Evolutionary conservation across 1,140 invertebrate genomes (phyloP).

Genomic region (Drosophila equinoxialis): DNA sequence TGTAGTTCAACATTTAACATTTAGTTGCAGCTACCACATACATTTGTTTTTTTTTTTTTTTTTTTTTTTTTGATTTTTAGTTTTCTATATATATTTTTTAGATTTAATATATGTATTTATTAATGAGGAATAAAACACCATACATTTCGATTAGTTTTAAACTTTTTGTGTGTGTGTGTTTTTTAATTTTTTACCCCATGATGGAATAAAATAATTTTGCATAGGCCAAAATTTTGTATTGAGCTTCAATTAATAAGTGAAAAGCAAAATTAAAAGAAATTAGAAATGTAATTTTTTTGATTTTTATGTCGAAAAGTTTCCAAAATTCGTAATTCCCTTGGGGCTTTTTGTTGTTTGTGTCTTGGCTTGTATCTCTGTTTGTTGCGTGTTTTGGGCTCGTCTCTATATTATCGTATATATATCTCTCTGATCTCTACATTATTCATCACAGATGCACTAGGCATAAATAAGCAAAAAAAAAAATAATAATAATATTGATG

Average conservation of each 20-base stretch:
- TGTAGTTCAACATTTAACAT: slow-evolving; percentile 62
- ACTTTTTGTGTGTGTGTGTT: slow-evolving; percentile 38
- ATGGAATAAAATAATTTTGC: not conserved
- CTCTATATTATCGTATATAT: slow-evolving; percentile 1
- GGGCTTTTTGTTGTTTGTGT: not conserved
- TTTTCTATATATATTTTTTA: slow-evolving; percentile 37
- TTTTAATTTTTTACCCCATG: slow-evolving; percentile 12
- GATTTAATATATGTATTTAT: slow-evolving; percentile 16
- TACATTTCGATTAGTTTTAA: slow-evolving; percentile 73
- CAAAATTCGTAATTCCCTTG: not conserved
- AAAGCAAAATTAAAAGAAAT: not conserved
- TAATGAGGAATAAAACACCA: slow-evolving; percentile 76
- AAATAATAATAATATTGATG: slow-evolving; percentile 12
- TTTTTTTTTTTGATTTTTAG: no score
- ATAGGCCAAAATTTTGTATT: not conserved
- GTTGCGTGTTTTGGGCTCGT: slow-evolving; percentile 50
- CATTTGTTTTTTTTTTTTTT: slow-evolving; percentile 33
- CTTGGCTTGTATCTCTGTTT: not conserved
- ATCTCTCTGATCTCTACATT: slow-evolving; percentile 55
- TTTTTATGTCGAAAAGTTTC: not conserved
- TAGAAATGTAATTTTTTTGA: not conserved
- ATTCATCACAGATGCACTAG: slow-evolving; percentile 77
- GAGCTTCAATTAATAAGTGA: not conserved
- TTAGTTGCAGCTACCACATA: slow-evolving; percentile 46
- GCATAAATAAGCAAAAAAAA: slow-evolving; percentile 69